Evolutionary conservation across 2,888 invertebrate genomes (phyloP).

Genomic region (Orthonevra nobilis): DNA sequence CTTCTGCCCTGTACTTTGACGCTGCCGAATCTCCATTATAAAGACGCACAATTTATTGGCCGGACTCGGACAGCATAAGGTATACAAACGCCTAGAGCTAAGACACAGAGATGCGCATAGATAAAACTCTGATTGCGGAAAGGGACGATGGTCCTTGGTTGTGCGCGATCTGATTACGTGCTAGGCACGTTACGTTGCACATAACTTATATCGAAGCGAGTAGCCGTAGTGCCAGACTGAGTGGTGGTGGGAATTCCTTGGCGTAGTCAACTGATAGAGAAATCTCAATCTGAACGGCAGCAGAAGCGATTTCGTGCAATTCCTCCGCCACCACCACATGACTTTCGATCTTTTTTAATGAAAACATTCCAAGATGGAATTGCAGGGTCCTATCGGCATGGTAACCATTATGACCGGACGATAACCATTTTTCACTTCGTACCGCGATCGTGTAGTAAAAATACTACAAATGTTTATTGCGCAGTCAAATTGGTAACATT

Average conservation of each 20-base stretch:
- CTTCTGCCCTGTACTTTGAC: conserved; percentile 49
- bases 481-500: conserved; percentile 51
- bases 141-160: background rate
- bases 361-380: conserved; percentile 41
- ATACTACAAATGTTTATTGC: conserved; percentile 49
- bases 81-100: background rate
- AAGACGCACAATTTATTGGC: conserved; percentile 54
- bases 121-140: conserved; percentile 35
- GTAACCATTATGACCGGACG: conserved; percentile 42
- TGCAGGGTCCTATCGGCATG: conserved; percentile 19
- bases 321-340: conserved; percentile 4
- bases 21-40: conserved; percentile 47
- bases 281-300: conserved; percentile 43
- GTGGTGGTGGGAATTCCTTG: background rate
- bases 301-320: conserved; percentile 23
- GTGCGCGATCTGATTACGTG: conserved; percentile 53
- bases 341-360: conserved; percentile 49
- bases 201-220: conserved; percentile 27
- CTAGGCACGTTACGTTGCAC: conserved; percentile 44
- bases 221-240: background rate
- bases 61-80: background rate
- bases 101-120: conserved; percentile 32
- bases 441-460: conserved; percentile 51
- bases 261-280: conserved; percentile 1
- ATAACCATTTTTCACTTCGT: conserved; percentile 58